These are phyloP conservation scores for Cuculus canorus DNA, from an alignment of 2,797 vertebrate species.

Conservation along the genomic window DNA sequence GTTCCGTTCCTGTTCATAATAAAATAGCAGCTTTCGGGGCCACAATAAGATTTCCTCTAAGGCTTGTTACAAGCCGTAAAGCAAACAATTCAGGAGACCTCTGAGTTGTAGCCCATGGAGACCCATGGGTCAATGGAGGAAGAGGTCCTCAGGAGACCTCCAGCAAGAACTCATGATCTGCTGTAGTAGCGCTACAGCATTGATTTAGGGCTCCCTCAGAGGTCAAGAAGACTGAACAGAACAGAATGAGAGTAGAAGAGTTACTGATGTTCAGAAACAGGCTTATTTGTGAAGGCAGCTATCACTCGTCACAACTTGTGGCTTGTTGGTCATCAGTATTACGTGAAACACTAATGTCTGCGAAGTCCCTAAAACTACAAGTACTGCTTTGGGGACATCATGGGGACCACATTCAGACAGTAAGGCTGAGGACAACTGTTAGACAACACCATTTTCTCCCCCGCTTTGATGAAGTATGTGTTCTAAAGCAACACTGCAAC, in stretches of 20 bases:
- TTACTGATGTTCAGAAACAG: not conserved
- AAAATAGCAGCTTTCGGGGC: constrained; percentile 49
- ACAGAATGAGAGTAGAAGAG: not conserved
- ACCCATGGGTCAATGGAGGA: not conserved
- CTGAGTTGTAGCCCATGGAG: not conserved
- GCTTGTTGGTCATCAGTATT: not conserved
- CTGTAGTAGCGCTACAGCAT: not conserved
- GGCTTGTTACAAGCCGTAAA: constrained; percentile 21
- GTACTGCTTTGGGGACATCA: not conserved
- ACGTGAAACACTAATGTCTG: accelerated
- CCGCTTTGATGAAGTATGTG: not conserved
- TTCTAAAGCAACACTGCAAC: not conserved
- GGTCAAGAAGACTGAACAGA: not conserved
- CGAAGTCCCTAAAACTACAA: not conserved
- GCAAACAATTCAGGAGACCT: constrained; percentile 13
- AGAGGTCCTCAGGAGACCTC: constrained; percentile 21
- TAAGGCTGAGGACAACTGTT: not conserved
- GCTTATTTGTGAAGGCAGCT: not conserved
- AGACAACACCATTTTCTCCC: not conserved
- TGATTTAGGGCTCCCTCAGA: not conserved
- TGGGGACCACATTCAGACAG: accelerated
- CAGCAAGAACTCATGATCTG: not conserved
- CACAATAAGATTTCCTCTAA: constrained; percentile 49
- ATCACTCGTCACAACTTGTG: not conserved
- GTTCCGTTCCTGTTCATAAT: constrained; percentile 54